phyloP scores from a whole-genome alignment of 2,113 vertebrate genomes.

The Eptatretus burgeri region DNA sequence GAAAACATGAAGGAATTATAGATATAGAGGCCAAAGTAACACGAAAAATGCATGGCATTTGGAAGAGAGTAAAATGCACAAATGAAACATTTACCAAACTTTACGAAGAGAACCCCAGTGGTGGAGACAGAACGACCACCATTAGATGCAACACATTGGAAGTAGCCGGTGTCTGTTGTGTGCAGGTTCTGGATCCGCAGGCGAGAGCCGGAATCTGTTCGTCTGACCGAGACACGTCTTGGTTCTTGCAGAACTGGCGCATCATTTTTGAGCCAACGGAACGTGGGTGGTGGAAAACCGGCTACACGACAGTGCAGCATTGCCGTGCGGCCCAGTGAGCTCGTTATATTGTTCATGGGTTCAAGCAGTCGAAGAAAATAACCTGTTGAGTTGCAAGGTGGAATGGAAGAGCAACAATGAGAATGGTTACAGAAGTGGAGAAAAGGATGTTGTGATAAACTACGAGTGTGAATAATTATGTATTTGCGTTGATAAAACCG shows the following conservation, averaged over 20 bases:
- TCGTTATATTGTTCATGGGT: constrained; percentile 96
- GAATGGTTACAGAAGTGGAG: neutral
- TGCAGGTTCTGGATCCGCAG: constrained; percentile 74
- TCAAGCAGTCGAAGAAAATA: constrained; percentile 45
- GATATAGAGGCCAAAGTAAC: too few species aligned
- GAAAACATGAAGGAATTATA: too few species aligned
- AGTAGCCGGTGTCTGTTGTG: constrained; percentile 88
- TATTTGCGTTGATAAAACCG: neutral
- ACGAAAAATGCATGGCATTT: too few species aligned
- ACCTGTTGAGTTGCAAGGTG: constrained; percentile 19
- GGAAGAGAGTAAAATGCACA: too few species aligned
- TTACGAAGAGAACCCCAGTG: constrained; percentile 70
- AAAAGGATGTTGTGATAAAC: neutral
- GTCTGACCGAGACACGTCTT: constrained; percentile 44
- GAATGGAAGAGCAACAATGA: neutral
- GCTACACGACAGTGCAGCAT: constrained; percentile 66
- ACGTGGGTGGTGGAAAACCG: constrained; percentile 35
- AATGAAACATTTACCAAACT: constrained; percentile 39
- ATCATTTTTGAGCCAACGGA: constrained; percentile 89
- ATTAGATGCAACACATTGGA: constrained; percentile 73
- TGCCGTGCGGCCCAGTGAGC: constrained; percentile 54
- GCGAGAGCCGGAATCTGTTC: constrained; percentile 46
- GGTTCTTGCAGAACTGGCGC: constrained; percentile 80
- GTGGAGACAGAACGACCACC: constrained; percentile 50
- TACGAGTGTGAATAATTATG: neutral